phyloP scores from a whole-genome alignment of 2,113 vertebrate species.

The Genyomyrus donnyi region DNA sequence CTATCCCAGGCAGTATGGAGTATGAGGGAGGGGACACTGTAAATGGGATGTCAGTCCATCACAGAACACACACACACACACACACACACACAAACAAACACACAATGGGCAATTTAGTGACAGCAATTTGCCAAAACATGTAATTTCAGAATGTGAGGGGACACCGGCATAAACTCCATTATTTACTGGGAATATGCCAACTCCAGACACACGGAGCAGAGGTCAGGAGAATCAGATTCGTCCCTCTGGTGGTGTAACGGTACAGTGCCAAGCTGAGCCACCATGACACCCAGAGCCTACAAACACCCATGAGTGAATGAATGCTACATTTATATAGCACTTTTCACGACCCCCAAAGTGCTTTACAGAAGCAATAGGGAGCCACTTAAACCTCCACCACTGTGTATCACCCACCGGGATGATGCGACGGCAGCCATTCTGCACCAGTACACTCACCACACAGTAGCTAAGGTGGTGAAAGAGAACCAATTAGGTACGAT shows the following conservation, averaged over 20 bases:
- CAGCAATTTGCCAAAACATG: neutral
- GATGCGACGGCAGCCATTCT: too few relatives aligned
- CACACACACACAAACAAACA: neutral
- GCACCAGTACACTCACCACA: too few relatives aligned
- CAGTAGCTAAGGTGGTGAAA: too few relatives aligned
- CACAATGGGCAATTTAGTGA: neutral
- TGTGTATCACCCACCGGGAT: too few relatives aligned
- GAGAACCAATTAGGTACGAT: too few relatives aligned
- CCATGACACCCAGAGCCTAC: neutral
- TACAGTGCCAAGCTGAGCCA: neutral
- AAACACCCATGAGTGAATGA: neutral
- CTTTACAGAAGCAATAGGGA: too few relatives aligned
- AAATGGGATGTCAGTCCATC: neutral
- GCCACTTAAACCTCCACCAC: too few relatives aligned
- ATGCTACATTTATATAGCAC: too few relatives aligned
- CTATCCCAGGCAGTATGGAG: neutral
- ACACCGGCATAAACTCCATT: neutral
- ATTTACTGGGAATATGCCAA: neutral
- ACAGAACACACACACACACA: neutral
- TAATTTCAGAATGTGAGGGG: neutral
- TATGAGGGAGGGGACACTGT: neutral
- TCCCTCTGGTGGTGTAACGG: neutral
- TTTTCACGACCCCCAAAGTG: too few relatives aligned
- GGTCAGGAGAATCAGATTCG: neutral
- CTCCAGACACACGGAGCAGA: neutral